phyloP scores from a whole-genome alignment of 1,140 invertebrate genomes.

The Bombus pyrosoma region DNA sequence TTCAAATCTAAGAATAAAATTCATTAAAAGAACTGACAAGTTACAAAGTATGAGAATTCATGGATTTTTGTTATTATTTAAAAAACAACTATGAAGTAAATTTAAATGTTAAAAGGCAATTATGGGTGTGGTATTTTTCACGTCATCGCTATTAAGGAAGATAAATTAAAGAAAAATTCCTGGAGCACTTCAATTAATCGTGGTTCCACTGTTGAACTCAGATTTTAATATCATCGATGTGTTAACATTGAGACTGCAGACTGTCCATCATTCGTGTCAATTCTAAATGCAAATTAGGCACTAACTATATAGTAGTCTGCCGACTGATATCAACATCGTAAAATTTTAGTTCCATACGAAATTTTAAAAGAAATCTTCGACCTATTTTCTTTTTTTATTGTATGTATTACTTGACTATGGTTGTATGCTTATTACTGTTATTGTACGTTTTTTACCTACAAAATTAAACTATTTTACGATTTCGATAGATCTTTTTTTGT shows the following conservation, averaged over 20 bases:
- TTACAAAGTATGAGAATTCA: neutral
- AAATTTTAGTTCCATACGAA: neutral
- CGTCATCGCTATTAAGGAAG: neutral
- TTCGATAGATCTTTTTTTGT: too few relatives aligned
- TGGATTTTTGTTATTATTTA: neutral
- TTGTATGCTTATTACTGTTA: neutral
- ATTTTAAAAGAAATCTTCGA: neutral
- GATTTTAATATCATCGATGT: constrained; percentile 10
- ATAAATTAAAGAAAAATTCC: neutral
- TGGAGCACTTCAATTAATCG: neutral
- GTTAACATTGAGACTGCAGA: constrained; percentile 4
- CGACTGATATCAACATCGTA: too few relatives aligned
- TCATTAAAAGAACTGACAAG: neutral
- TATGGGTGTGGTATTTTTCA: neutral
- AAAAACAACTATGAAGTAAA: neutral
- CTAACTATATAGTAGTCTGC: neutral
- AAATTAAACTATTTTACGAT: neutral
- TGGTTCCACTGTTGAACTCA: neutral
- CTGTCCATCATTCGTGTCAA: neutral
- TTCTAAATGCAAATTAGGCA: constrained; percentile 8
- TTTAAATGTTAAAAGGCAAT: neutral
- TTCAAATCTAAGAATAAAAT: neutral
- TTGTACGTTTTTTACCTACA: neutral
- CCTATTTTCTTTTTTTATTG: neutral
- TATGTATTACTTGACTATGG: neutral